A percentile compares a stretch with the other conserved stretches of the same genome.
phyloP scores from a whole-genome alignment of 2,888 invertebrate genomes.

The Cephonodes hylas region DNA sequence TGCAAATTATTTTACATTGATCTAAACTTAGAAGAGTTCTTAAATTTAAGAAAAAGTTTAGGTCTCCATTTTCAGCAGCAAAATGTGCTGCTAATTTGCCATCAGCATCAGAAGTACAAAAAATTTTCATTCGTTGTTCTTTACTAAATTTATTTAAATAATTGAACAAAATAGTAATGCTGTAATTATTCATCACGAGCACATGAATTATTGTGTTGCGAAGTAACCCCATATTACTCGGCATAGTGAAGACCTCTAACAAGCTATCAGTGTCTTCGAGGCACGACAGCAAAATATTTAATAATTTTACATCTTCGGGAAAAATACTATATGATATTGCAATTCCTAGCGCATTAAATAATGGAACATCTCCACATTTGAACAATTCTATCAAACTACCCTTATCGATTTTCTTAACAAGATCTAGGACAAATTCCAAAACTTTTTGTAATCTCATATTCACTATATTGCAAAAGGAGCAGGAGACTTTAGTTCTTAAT shows the following conservation, averaged over 20 bases:
- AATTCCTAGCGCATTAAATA: slow-evolving; percentile 17
- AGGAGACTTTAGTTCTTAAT: background rate
- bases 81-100: slow-evolving; percentile 9
- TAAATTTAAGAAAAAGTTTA: background rate
- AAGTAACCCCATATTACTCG: background rate
- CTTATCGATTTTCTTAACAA: background rate
- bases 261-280: background rate
- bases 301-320: background rate
- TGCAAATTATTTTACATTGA: background rate
- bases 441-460: background rate
- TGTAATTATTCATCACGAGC: background rate
- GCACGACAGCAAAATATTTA: background rate
- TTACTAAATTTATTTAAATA: slow-evolving; percentile 11
- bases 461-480: background rate
- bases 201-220: background rate
- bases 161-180: background rate
- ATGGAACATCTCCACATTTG: slow-evolving; percentile 20
- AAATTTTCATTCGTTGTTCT: slow-evolving; percentile 7
- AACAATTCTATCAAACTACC: slow-evolving; percentile 18
- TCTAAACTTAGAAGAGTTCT: background rate
- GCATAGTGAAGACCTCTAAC: slow-evolving; percentile 5
- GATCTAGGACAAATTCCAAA: background rate
- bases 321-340: background rate
- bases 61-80: slow-evolving; percentile 5
- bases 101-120: background rate